Percentiles rank a stretch among this genome's conserved stretches.
Evolutionary conservation across 1,140 invertebrate genomes (phyloP).

Genomic region (Branchinecta lindahli): DNA sequence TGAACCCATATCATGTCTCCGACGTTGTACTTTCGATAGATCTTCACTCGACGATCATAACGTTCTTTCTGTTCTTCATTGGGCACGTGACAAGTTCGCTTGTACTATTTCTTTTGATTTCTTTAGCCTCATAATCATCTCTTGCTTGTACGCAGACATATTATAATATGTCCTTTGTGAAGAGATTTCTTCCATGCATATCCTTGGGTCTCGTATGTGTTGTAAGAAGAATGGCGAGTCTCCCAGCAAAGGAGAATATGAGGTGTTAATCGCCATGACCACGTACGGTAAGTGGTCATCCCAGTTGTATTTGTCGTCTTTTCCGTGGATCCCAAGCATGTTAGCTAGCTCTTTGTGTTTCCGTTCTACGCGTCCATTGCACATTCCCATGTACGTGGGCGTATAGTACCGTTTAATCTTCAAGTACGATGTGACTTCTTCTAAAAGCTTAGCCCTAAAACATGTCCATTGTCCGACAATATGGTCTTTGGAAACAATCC

Average conservation of each 20-base stretch:
- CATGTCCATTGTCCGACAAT: slow-evolving; percentile 2
- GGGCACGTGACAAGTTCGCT: not conserved
- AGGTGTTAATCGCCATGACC: not conserved
- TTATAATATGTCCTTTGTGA: not conserved
- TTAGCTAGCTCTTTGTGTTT: not conserved
- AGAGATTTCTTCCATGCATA: not conserved
- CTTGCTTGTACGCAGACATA: not conserved
- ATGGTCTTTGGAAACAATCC: not conserved
- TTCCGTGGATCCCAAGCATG: not conserved
- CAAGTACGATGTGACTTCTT: not conserved
- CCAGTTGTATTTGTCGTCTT: not conserved
- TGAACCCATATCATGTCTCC: not conserved
- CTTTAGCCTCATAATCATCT: not conserved
- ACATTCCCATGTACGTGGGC: not conserved
- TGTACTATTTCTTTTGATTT: not conserved
- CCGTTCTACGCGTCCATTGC: not conserved
- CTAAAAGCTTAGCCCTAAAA: not conserved
- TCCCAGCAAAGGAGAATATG: not conserved
- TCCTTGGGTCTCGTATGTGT: not conserved
- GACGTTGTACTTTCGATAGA: not conserved
- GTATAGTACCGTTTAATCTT: not conserved
- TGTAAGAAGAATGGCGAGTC: slow-evolving; percentile 2
- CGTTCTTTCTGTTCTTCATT: not conserved
- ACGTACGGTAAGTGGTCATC: not conserved
- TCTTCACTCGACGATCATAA: not conserved